These are phyloP conservation scores for Leptopilina myrica DNA, from an alignment of 2,888 invertebrate species.

Conservation along the genomic window DNA sequence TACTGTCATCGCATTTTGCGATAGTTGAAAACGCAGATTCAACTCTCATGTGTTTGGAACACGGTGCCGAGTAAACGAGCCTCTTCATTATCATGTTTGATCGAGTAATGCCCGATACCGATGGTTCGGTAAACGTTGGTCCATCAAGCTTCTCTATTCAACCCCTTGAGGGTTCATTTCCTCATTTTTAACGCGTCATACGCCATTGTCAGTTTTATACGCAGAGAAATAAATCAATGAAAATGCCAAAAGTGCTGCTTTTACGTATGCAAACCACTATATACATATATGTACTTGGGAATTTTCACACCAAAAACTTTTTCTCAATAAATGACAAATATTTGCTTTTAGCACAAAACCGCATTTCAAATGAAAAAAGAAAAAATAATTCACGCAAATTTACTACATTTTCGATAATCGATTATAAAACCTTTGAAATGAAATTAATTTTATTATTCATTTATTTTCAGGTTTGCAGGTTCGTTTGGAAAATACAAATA, in stretches of 20 bases:
- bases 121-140: constrained; percentile 50
- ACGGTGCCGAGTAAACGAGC: constrained; percentile 51
- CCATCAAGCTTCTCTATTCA: constrained; percentile 43
- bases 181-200: constrained; percentile 22
- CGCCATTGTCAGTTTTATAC: not conserved
- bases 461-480: no score
- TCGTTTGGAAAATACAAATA: no score
- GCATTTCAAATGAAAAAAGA: no score
- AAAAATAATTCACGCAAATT: no score
- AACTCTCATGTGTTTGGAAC: constrained; percentile 41
- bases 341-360: not conserved
- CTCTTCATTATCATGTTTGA: constrained; percentile 65
- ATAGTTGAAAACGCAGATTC: constrained; percentile 20
- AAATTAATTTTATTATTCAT: no score
- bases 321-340: not conserved
- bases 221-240: constrained; percentile 23
- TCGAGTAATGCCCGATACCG: constrained; percentile 51
- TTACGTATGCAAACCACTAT: no score
- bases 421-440: no score
- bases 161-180: constrained; percentile 9
- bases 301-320: not conserved
- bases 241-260: not conserved
- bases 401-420: no score
- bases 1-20: constrained; percentile 9
- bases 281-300: no score